Evolutionary conservation across 2,888 invertebrate genomes (phyloP).

Genomic region (Drosophila kuntzei): DNA sequence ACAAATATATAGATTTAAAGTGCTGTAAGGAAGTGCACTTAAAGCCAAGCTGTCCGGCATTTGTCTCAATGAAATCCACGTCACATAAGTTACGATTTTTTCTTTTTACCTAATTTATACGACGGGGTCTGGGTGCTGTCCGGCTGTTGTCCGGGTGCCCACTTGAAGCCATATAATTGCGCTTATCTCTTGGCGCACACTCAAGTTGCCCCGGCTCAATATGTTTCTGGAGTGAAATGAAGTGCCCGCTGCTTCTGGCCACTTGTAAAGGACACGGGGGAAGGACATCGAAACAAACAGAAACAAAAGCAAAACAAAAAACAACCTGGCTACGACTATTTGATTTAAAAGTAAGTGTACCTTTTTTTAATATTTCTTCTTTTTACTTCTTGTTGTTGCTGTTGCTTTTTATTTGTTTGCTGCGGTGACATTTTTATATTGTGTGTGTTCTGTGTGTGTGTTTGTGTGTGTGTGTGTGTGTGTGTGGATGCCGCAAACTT

Average conservation of each 20-base stretch:
- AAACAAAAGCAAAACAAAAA: slow-evolving; percentile 27
- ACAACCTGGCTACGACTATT: slow-evolving; percentile 58
- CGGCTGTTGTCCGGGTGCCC: slow-evolving; percentile 25
- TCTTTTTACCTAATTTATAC: slow-evolving; percentile 76
- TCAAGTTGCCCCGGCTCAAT: slow-evolving; percentile 77
- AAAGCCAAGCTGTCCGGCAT: slow-evolving; percentile 55
- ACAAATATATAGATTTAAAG: slow-evolving; percentile 65
- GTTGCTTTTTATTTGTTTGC: slow-evolving; percentile 41
- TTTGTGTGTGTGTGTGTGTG: slow-evolving; percentile 1
- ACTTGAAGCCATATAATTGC: slow-evolving; percentile 80
- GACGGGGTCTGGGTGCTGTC: slow-evolving; percentile 6
- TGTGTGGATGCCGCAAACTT: slow-evolving; percentile 55
- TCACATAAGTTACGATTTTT: slow-evolving; percentile 71
- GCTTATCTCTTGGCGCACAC: slow-evolving; percentile 81
- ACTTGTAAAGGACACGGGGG: slow-evolving; percentile 42
- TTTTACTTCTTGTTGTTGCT: slow-evolving; percentile 15
- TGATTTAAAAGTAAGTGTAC: slow-evolving; percentile 78
- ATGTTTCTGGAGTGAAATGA: slow-evolving; percentile 76
- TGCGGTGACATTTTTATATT: slow-evolving; percentile 77
- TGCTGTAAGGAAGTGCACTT: slow-evolving; percentile 60
- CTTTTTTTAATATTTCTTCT: slow-evolving; percentile 43
- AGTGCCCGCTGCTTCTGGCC: slow-evolving; percentile 62
- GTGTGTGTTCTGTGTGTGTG: slow-evolving; percentile 42
- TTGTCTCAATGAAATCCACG: slow-evolving; percentile 73
- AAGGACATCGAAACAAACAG: slow-evolving; percentile 18